Evolutionary conservation across 2,797 vertebrate genomes (phyloP), one percentile per base, ranked within the genome.

Genomic region (Schizopygopsis malacanthus): DNA sequence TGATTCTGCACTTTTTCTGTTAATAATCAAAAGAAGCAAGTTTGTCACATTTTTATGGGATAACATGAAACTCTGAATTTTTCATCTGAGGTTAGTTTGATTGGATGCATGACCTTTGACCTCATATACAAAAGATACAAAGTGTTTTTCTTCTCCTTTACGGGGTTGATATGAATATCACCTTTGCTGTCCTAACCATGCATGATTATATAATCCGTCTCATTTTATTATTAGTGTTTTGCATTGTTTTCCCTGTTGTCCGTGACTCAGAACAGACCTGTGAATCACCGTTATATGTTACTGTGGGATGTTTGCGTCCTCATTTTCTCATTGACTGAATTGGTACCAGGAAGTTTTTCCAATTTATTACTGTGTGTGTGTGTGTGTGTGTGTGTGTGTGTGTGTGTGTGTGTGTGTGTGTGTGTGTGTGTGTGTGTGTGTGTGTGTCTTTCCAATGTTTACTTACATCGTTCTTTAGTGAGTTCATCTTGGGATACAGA

Each of bases 361-460:
- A 13, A 1, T 76, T 5, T n/a, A n/a, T n/a, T n/a, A n/a, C n/a
- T 3, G 20, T 16, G 28, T 28, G 28, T 28, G 28, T 28, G 28
- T 28, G 28, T 28, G 18, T 54, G 33, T 22, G 10, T 18, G n/a
- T 18, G 15, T 33, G 76, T 16, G 75, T 10, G 47, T 56, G 22
- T 72, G 16, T 59, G 39, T 63, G 5, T 45, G 70, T 54, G 11
- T 56, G 47, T 22, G 10, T 18, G 25, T 28, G 16, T 22, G 76
- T 10, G 52, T 10, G 2, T 20, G 28, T 47, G 9, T 56, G 6
- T 11, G 67, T 59, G 22, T 72, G 16, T 59, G 41, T 63, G 25
- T 75, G 54, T 69, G 72, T 83, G 39, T 75, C 47, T 59, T 37
- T n/a, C 2, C 52, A 41, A n/a, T 5, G 76, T 79, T 18, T 56